Evolutionary conservation across 2,113 vertebrate genomes (phyloP).

Genomic region (Corythornis cristatus): DNA sequence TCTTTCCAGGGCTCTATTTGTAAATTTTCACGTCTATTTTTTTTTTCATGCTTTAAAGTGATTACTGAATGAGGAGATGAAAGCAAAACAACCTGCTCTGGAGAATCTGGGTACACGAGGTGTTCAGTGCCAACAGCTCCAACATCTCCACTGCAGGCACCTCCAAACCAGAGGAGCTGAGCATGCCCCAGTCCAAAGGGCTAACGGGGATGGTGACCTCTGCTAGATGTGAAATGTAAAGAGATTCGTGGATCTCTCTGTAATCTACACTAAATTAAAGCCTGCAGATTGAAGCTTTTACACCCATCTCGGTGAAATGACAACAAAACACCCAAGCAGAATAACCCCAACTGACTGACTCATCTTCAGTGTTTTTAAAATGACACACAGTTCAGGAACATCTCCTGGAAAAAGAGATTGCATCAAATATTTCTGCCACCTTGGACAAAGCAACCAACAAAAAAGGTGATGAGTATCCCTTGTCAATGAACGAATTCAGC

Average conservation of each 20-base stretch:
- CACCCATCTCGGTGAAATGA: not conserved
- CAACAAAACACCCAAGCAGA: not conserved
- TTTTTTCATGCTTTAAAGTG: not conserved
- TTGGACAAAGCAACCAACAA: not conserved
- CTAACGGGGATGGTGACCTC: not conserved
- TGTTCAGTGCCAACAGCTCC: not conserved
- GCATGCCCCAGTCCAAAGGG: fast-evolving
- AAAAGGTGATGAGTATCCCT: not conserved
- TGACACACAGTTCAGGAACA: not conserved
- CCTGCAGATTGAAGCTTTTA: not conserved
- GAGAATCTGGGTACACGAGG: not conserved
- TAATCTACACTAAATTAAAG: not conserved
- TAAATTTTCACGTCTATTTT: not conserved
- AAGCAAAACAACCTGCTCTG: not conserved
- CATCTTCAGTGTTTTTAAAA: not conserved
- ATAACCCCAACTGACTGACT: not conserved
- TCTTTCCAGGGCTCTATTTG: not conserved
- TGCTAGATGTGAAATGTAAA: not conserved
- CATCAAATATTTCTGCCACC: not conserved
- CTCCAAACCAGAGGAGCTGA: not conserved
- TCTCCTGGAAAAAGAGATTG: not conserved
- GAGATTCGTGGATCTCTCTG: not conserved
- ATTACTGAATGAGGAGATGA: not conserved
- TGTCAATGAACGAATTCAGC: not conserved
- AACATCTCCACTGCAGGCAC: fast-evolving